Evolutionary conservation across 2,113 vertebrate genomes (phyloP).

Genomic region (Eretmochelys imbricata): DNA sequence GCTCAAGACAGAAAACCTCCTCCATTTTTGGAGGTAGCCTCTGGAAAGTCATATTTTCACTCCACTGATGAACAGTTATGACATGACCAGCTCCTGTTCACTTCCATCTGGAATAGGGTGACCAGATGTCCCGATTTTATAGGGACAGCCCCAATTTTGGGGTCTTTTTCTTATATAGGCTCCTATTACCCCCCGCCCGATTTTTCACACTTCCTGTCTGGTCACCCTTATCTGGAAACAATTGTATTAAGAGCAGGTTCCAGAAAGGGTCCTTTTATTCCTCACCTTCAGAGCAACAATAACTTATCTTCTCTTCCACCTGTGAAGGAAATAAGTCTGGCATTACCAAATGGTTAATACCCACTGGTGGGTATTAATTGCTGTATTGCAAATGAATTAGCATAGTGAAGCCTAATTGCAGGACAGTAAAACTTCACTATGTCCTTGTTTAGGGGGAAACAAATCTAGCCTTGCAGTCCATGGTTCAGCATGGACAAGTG

Average conservation of each 20-base stretch:
- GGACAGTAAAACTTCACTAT: neutral
- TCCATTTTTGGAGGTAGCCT: neutral
- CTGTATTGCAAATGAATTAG: neutral
- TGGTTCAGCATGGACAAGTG: neutral
- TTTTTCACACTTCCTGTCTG: too few species aligned
- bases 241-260: neutral
- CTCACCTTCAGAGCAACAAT: neutral
- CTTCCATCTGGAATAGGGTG: neutral
- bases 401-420: neutral
- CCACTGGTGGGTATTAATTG: neutral
- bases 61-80: too few species aligned
- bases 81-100: neutral
- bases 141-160: too few species aligned
- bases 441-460: neutral
- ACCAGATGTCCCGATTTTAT: too few species aligned
- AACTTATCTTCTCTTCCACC: rapidly evolving
- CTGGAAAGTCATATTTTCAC: neutral
- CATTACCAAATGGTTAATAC: neutral
- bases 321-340: neutral
- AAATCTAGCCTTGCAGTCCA: neutral
- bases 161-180: too few species aligned
- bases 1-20: neutral
- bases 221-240: neutral
- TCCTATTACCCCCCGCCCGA: too few species aligned
- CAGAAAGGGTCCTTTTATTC: neutral